Evolutionary conservation across 1,140 invertebrate species (phyloP), one percentile per base, ranked within the genome.

Genomic region (Drosophila tsacasi): DNA sequence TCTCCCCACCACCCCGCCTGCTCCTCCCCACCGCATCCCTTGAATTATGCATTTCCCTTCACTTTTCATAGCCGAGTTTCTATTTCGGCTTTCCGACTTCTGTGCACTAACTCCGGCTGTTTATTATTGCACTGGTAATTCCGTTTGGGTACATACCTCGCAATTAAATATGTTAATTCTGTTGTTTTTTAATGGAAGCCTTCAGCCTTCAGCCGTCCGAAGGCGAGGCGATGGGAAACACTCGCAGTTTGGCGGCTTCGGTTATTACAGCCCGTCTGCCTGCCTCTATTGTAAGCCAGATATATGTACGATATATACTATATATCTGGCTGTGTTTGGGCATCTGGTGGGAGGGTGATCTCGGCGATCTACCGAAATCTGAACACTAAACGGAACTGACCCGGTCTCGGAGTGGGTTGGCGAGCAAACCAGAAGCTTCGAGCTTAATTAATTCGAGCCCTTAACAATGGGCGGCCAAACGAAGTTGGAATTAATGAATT

Each of bases 101-200:
- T 58, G 49, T 40, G 57, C 19, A 57, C 35, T 19, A 39, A 57
- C 54, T 57, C 21, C 32, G 42, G 39, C 44, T 50, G 40, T 40
- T 62, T 69, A 77, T 55, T 69, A 68, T 72, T 81, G 79, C 74
- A 67, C 50, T 81, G 54, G 62, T 79, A 79, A 79, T 79, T 79
- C 57, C 66, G 57, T 79, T 74, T 54, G 65, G 44, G 65, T 79
- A 76, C 73, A 54, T 68, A 71, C 35, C 61, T 50, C 42, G 61
- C 27, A 87, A 86, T 76, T 87, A 86, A 87, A 69, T 83, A 87
- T 86, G 73, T 64, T 87, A 87, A 86, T 86, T 77, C 58, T 59
- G 57, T 57, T 52, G 54, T 47, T 54, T 87, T 76, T 83, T 76
- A 74, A 79, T 72, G 61, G 55, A 86, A 86, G 83, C 83, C 82